Conservation (phyloP, 2,888 invertebrate species). For the Prionchulus punctatus region DNA sequence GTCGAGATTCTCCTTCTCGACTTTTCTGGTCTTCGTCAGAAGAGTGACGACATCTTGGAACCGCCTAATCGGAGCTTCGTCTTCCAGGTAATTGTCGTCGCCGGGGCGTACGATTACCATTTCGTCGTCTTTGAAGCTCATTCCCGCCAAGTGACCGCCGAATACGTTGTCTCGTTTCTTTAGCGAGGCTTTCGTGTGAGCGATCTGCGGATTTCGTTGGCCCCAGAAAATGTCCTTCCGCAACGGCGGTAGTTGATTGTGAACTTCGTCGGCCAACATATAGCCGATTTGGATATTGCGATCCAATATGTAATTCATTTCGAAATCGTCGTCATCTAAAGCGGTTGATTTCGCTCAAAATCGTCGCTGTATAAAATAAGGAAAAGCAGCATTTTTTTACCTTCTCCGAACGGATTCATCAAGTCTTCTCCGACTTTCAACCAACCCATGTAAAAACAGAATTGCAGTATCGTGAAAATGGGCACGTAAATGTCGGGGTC, state of each 20-base stretch:
- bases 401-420: constrained; percentile 23
- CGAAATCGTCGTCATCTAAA: constrained; percentile 23
- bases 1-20: no score
- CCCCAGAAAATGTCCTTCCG: constrained; percentile 14
- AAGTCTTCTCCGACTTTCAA: constrained; percentile 20
- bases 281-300: constrained; percentile 21
- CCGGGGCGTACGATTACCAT: not conserved
- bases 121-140: not conserved
- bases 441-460: constrained; percentile 27
- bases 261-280: constrained; percentile 22
- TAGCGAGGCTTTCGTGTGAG: constrained; percentile 1
- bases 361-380: no score
- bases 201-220: not conserved
- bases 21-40: no score
- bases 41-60: not conserved
- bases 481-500: constrained; percentile 26
- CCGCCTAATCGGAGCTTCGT: not conserved
- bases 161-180: constrained; percentile 1
- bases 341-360: no score
- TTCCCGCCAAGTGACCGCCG: constrained; percentile 2
- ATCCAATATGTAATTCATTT: constrained; percentile 23
- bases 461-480: constrained; percentile 37
- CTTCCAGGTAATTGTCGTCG: not conserved
- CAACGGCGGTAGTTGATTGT: constrained; percentile 22
- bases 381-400: not conserved